Conservation (phyloP, 2,113 vertebrate genomes). For the Passer montanus region DNA sequence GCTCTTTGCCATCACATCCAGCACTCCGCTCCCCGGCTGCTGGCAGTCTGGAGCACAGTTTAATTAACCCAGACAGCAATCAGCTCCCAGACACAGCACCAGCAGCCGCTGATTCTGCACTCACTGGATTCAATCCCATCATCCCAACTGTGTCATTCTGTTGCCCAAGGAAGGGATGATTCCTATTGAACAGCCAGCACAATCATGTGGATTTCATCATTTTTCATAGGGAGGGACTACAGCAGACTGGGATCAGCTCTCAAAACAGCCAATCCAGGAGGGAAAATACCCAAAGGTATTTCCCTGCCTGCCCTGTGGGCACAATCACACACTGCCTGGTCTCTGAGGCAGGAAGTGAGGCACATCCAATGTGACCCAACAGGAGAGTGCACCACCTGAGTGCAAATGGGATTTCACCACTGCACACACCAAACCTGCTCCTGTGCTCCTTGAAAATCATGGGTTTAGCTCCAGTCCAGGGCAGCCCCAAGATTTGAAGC, state of each 20-base stretch:
- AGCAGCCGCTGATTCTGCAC: background rate
- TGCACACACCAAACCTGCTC: background rate
- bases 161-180: background rate
- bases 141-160: background rate
- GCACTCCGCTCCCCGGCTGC: background rate
- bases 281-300: background rate
- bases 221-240: background rate
- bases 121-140: background rate
- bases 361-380: background rate
- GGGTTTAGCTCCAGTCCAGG: background rate
- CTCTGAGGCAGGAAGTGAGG: background rate
- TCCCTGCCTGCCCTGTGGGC: background rate
- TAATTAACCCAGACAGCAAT: constrained; percentile 18
- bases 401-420: background rate
- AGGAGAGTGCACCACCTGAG: background rate
- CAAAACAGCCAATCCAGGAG: background rate
- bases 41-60: background rate
- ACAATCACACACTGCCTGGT: background rate
- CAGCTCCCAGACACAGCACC: background rate
- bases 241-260: background rate
- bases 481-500: background rate
- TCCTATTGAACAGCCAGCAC: background rate
- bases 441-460: background rate
- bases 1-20: background rate
- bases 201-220: background rate